These are phyloP conservation scores for Girardinus metallicus DNA, from an alignment of 2,797 vertebrate genomes.

Conservation along the genomic window DNA sequence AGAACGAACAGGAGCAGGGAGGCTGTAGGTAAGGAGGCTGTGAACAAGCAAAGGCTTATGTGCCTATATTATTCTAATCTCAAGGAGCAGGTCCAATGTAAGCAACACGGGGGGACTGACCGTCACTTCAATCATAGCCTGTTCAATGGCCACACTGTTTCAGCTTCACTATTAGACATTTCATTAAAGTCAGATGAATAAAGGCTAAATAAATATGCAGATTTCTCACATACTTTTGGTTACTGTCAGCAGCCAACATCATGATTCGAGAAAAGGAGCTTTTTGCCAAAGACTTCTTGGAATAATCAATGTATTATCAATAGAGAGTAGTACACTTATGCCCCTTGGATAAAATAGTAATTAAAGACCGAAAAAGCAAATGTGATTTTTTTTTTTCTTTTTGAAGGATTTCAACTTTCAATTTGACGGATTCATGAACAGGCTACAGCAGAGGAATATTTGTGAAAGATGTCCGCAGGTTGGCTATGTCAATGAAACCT, in stretches of 20 bases:
- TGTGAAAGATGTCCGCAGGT: neutral
- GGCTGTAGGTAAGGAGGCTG: constrained; percentile 30
- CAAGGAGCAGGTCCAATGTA: constrained; percentile 77
- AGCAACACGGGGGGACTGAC: constrained; percentile 78
- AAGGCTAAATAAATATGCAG: constrained; percentile 71
- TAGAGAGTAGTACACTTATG: constrained; percentile 11
- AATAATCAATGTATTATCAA: constrained; percentile 32
- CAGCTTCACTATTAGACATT: constrained; percentile 70
- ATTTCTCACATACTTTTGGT: constrained; percentile 59
- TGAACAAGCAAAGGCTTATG: constrained; percentile 79
- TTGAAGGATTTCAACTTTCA: neutral
- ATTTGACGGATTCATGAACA: neutral
- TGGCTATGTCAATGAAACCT: neutral
- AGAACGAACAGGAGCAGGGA: constrained; percentile 25
- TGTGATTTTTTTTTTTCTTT: neutral
- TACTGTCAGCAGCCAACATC: constrained; percentile 44
- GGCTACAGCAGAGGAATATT: neutral
- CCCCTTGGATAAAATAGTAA: constrained; percentile 12
- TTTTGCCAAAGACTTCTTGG: constrained; percentile 24
- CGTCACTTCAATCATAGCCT: constrained; percentile 79
- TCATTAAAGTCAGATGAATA: constrained; percentile 77
- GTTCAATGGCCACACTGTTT: constrained; percentile 78
- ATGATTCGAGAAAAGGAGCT: constrained; percentile 35
- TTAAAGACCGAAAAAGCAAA: neutral
- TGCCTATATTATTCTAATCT: constrained; percentile 84